phyloP scores from a whole-genome alignment of 2,888 invertebrate species.

The Ditula angustiorana region DNA sequence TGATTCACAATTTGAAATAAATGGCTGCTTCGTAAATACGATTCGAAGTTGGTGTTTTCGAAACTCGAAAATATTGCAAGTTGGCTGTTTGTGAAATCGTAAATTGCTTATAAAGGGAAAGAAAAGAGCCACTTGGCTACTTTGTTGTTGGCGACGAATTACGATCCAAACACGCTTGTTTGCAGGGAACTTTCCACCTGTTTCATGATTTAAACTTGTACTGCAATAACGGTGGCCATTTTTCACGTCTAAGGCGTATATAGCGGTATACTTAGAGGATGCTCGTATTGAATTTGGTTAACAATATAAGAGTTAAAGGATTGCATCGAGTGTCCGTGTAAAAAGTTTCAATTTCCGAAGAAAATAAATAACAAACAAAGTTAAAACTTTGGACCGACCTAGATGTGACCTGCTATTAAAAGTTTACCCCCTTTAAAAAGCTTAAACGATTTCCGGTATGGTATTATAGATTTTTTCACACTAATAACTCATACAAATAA shows the following conservation, averaged over 20 bases:
- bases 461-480: too few species aligned
- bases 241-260: constrained; percentile 12
- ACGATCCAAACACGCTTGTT: constrained; percentile 33
- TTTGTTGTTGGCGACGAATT: constrained; percentile 49
- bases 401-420: too few species aligned
- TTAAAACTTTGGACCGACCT: too few species aligned
- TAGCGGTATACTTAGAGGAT: too few species aligned
- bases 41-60: constrained; percentile 27
- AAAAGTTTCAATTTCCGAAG: too few species aligned
- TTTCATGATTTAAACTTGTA: constrained; percentile 53
- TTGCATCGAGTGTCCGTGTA: too few species aligned
- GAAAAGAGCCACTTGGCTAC: constrained; percentile 48
- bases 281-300: background rate
- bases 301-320: background rate
- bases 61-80: constrained; percentile 46
- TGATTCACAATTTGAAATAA: background rate
- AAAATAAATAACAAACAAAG: too few species aligned
- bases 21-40: background rate
- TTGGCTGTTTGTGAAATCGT: constrained; percentile 52
- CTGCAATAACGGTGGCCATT: constrained; percentile 21
- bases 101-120: constrained; percentile 53
- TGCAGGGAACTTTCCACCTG: constrained; percentile 52
- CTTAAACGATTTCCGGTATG: too few species aligned
- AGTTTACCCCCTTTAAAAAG: too few species aligned
- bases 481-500: too few species aligned